Percentiles rank a stretch among this genome's conserved stretches.
These are phyloP conservation scores for Poecilia picta DNA, from an alignment of 2,797 vertebrate species.

Conservation along the genomic window DNA sequence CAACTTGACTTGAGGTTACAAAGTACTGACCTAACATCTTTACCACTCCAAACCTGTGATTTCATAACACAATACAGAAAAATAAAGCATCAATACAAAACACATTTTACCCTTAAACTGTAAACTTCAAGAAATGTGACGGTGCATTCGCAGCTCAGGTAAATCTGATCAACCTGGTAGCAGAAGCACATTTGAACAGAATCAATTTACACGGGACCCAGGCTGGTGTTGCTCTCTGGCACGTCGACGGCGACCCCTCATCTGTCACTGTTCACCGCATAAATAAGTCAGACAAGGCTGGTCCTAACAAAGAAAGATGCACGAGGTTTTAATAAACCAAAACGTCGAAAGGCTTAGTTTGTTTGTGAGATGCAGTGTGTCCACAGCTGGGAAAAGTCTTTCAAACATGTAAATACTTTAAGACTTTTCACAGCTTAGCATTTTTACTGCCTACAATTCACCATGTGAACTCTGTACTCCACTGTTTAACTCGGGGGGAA, in stretches of 20 bases:
- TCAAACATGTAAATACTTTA: background rate
- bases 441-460: background rate
- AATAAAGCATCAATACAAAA: constrained; percentile 24
- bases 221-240: constrained; percentile 10
- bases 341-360: background rate
- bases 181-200: constrained; percentile 24
- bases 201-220: constrained; percentile 22
- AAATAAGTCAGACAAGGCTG: background rate
- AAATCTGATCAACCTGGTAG: constrained; percentile 55
- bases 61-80: constrained; percentile 8
- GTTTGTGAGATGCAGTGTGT: constrained; percentile 9
- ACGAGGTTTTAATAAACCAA: constrained; percentile 6
- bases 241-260: constrained; percentile 12
- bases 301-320: constrained; percentile 34
- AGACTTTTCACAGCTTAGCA: background rate
- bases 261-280: constrained; percentile 20
- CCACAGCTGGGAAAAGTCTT: constrained; percentile 3
- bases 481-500: constrained; percentile 9
- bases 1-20: constrained; percentile 19
- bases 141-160: constrained; percentile 46
- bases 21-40: constrained; percentile 16
- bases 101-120: background rate
- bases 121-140: constrained; percentile 15
- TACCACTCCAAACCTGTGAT: constrained; percentile 7
- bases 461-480: background rate